Percentiles rank a stretch among this genome's conserved stretches.
These are phyloP conservation scores for Amblyjoppa fuscipennis DNA, from an alignment of 2,888 invertebrate species.

Conservation along the genomic window DNA sequence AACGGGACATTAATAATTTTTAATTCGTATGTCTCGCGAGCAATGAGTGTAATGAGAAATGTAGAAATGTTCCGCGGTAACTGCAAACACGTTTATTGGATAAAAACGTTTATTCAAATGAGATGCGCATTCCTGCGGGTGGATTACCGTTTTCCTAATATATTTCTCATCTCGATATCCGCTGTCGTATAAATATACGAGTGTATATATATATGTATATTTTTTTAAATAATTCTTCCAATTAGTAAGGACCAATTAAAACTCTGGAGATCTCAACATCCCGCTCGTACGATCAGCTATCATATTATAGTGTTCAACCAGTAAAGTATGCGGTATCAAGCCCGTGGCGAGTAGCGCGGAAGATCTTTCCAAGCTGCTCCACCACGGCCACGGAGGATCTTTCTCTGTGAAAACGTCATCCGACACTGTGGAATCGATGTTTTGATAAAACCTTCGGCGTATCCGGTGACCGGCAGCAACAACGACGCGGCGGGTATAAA, in stretches of 20 bases:
- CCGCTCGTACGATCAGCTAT: slow-evolving; percentile 34
- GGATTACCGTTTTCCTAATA: slow-evolving; percentile 1
- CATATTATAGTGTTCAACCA: slow-evolving; percentile 22
- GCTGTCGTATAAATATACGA: background rate
- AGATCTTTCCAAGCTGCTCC: background rate
- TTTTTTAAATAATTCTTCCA: slow-evolving; percentile 44
- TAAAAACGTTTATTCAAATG: slow-evolving; percentile 8
- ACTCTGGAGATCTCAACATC: slow-evolving; percentile 43
- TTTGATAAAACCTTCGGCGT: slow-evolving; percentile 55
- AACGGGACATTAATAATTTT: slow-evolving; percentile 39
- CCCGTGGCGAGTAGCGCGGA: background rate
- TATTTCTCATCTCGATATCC: background rate
- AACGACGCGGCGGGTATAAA: slow-evolving; percentile 24
- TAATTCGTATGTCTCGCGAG: background rate
- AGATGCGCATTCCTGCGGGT: slow-evolving; percentile 6
- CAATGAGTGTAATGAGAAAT: slow-evolving; percentile 4
- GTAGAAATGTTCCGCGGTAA: slow-evolving; percentile 6
- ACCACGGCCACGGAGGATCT: background rate
- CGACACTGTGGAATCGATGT: slow-evolving; percentile 48
- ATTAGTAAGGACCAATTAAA: slow-evolving; percentile 59
- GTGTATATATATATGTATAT: background rate
- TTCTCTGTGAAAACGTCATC: slow-evolving; percentile 32
- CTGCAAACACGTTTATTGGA: slow-evolving; percentile 26
- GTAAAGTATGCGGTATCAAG: slow-evolving; percentile 19
- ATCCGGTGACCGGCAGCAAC: slow-evolving; percentile 43